These are phyloP conservation scores for Clinocottus analis DNA, from an alignment of 2,113 vertebrate genomes.

Conservation along the genomic window DNA sequence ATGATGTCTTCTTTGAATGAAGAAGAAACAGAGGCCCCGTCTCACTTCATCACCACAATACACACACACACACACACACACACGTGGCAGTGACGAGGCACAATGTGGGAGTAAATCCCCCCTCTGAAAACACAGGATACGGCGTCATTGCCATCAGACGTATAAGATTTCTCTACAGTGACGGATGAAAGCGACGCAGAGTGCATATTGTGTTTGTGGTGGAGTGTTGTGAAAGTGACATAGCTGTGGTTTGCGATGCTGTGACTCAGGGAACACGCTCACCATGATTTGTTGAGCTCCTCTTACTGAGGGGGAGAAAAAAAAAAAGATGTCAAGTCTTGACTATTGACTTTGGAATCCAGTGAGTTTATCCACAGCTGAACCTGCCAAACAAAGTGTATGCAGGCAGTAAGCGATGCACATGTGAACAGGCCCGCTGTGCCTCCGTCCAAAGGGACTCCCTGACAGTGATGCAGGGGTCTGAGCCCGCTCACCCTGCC, in stretches of 20 bases:
- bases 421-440: conserved; percentile 35
- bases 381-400: conserved; percentile 27
- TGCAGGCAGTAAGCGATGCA: conserved; percentile 15
- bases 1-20: conserved; percentile 59
- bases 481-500: conserved; percentile 20
- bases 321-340: conserved; percentile 46
- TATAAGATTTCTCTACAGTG: not conserved
- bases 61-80: not conserved
- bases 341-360: conserved; percentile 34
- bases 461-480: conserved; percentile 4
- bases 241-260: conserved; percentile 68
- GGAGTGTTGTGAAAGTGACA: conserved; percentile 80
- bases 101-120: conserved; percentile 12
- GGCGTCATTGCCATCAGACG: conserved; percentile 6
- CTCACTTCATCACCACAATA: conserved; percentile 37
- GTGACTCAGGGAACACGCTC: conserved; percentile 75
- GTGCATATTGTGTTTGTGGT: conserved; percentile 61
- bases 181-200: conserved; percentile 45
- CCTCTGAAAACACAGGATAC: conserved; percentile 4
- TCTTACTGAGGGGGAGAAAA: conserved; percentile 53
- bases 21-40: conserved; percentile 58
- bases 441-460: conserved; percentile 28
- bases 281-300: conserved; percentile 53
- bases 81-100: conserved; percentile 43
- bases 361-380: conserved; percentile 33